Evolutionary conservation across 2,888 invertebrate species (phyloP).

Genomic region (Myopa tessellatipennis): DNA sequence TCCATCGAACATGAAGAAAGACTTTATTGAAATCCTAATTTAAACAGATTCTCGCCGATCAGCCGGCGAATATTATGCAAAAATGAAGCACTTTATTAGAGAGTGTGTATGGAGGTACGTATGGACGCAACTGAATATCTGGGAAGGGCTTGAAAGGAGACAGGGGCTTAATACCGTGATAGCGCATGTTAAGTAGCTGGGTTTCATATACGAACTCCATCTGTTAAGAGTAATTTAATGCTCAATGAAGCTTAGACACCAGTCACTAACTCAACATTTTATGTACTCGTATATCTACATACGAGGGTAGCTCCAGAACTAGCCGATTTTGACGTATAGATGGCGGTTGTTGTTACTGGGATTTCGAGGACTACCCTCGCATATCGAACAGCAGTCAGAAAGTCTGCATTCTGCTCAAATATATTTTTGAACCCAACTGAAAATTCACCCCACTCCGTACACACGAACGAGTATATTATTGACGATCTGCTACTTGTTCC

Average conservation of each 20-base stretch:
- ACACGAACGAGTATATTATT: too few relatives aligned
- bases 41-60: neutral
- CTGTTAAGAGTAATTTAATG: conserved; percentile 43
- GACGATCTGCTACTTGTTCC: too few relatives aligned
- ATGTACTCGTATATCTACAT: too few relatives aligned
- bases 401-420: too few relatives aligned
- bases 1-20: conserved; percentile 3
- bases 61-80: neutral
- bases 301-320: too few relatives aligned
- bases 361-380: too few relatives aligned
- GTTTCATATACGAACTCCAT: conserved; percentile 30
- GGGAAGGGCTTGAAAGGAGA: neutral
- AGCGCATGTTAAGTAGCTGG: conserved; percentile 32
- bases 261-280: conserved; percentile 27
- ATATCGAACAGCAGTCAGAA: too few relatives aligned
- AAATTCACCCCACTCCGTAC: too few relatives aligned
- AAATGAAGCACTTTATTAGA: neutral
- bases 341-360: too few relatives aligned
- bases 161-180: conserved; percentile 42
- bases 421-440: too few relatives aligned
- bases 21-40: conserved; percentile 2
- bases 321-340: too few relatives aligned
- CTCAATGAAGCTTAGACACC: conserved; percentile 44
- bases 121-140: neutral
- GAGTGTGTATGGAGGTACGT: neutral